Conservation (phyloP, 2,113 vertebrate species). For the Syrmaticus mikado region DNA sequence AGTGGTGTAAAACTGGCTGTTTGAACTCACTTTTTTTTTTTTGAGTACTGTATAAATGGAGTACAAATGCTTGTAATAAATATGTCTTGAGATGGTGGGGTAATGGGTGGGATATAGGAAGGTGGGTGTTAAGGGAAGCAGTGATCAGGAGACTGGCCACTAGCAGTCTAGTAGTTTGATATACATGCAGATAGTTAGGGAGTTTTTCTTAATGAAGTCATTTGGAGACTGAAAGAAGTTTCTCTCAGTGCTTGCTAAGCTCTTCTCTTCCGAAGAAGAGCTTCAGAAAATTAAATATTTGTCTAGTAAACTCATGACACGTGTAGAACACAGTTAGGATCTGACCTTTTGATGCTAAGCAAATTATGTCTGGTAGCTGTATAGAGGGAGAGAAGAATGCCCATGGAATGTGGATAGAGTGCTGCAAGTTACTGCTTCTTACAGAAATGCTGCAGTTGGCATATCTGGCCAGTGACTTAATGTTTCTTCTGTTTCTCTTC, state of each 20-base stretch:
- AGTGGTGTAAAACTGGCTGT: neutral
- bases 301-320: neutral
- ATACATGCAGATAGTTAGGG: neutral
- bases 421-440: neutral
- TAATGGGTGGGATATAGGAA: neutral
- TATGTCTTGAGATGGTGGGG: neutral
- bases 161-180: neutral
- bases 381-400: neutral
- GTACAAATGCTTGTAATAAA: neutral
- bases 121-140: neutral
- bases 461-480: neutral
- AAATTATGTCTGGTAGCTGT: neutral
- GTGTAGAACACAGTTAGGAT: neutral
- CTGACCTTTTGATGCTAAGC: neutral
- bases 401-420: neutral
- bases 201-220: neutral
- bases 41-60: rapidly evolving
- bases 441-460: neutral
- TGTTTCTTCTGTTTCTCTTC: neutral
- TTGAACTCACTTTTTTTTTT: neutral
- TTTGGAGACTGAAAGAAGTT: neutral
- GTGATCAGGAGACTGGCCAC: neutral
- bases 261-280: neutral
- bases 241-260: rapidly evolving
- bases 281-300: rapidly evolving